These are phyloP conservation scores for Merluccius polli DNA, from an alignment of 2,797 vertebrate genomes.

Conservation along the genomic window DNA sequence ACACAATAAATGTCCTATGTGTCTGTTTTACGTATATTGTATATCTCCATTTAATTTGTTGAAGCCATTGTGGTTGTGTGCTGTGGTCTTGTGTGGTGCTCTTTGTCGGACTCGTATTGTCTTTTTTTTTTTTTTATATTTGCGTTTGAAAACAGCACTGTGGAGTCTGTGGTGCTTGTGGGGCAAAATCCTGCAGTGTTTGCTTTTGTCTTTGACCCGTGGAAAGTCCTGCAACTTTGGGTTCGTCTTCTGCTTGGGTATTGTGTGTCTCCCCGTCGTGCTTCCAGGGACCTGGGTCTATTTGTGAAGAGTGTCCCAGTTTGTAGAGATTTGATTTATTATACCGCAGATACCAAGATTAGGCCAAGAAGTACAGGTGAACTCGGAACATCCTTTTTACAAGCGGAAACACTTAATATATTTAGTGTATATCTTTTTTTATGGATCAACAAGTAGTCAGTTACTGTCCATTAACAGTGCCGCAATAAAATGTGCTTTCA, in stretches of 20 bases:
- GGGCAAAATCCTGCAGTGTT: slow-evolving; percentile 27
- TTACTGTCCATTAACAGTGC: not conserved
- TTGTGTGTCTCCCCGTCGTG: slow-evolving; percentile 57
- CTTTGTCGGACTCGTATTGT: not conserved
- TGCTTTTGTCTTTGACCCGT: slow-evolving; percentile 37
- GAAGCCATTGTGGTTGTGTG: not conserved
- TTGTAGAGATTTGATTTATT: slow-evolving; percentile 28
- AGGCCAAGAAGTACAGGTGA: not conserved
- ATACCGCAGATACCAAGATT: not conserved
- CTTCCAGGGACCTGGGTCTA: slow-evolving; percentile 81
- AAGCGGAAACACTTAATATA: not conserved
- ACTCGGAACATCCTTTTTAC: too few relatives aligned
- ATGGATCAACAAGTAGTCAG: not conserved
- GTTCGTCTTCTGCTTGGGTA: slow-evolving; percentile 44
- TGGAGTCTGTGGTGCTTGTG: slow-evolving; percentile 7
- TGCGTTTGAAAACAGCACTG: not conserved
- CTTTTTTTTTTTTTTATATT: not conserved
- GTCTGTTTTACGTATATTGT: slow-evolving; percentile 10
- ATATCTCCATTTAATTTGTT: not conserved
- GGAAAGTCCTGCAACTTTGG: slow-evolving; percentile 51
- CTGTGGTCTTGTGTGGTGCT: not conserved
- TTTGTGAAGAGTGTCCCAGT: slow-evolving; percentile 17
- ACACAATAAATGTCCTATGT: not conserved
- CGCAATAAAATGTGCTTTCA: not conserved
- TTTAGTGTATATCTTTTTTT: not conserved